Conservation (phyloP, 1,140 invertebrate genomes). For the Sitobion miscanthi region DNA sequence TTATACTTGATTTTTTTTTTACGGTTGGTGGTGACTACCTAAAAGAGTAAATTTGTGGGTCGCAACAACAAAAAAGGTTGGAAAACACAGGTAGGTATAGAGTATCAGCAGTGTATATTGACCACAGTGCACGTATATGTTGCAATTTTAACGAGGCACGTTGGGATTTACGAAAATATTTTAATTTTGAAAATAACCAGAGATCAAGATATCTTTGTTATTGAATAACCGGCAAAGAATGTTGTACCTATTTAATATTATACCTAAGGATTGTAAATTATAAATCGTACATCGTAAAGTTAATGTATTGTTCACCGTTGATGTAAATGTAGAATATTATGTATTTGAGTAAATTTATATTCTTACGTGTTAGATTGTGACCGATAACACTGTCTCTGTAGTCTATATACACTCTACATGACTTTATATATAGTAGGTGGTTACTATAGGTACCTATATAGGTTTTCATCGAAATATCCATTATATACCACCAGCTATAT, state of each 20-base stretch:
- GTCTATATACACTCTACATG: neutral
- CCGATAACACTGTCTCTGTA: neutral
- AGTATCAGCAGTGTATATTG: no score
- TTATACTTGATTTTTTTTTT: no score
- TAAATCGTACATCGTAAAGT: neutral
- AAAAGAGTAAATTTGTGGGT: no score
- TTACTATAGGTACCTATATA: neutral
- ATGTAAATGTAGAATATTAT: constrained; percentile 17
- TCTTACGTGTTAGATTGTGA: neutral
- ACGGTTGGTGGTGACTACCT: no score
- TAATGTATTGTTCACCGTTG: neutral
- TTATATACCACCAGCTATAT: neutral
- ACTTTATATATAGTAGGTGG: neutral
- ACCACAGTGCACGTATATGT: neutral
- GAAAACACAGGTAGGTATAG: no score
- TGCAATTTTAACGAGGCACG: neutral
- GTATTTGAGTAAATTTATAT: constrained; percentile 4
- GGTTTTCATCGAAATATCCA: neutral
- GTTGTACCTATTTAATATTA: neutral
- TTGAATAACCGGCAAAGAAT: neutral
- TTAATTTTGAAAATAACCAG: constrained; percentile 18
- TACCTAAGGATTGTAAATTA: constrained; percentile 1
- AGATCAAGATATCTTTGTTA: constrained; percentile 33
- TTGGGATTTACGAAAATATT: neutral
- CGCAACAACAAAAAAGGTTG: no score